Evolutionary conservation across 2,113 vertebrate species (phyloP).

Genomic region (Atrichornis clamosus): DNA sequence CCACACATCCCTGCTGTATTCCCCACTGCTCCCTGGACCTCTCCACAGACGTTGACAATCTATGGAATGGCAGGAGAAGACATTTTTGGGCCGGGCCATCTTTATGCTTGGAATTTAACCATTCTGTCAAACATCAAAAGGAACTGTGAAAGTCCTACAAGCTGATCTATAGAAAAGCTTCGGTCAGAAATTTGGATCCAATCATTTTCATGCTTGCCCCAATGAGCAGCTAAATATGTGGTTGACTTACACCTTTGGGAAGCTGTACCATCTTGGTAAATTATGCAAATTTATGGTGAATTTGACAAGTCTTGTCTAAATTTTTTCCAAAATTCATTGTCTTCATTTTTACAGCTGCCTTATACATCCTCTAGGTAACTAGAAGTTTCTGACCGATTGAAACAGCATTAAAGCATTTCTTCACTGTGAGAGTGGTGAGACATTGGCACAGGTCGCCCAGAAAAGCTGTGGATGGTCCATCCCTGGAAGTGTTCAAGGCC

Average conservation of each 20-base stretch:
- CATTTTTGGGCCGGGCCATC: rapidly evolving
- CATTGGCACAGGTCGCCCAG: too few relatives aligned
- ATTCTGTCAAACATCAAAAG: background rate
- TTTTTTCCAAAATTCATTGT: background rate
- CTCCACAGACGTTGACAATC: background rate
- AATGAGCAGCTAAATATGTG: background rate
- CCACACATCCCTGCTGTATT: background rate
- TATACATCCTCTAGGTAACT: background rate
- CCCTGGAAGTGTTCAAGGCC: background rate
- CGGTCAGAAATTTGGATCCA: background rate
- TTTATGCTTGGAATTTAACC: background rate
- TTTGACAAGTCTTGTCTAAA: background rate
- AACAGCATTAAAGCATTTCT: background rate
- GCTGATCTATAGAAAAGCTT: background rate
- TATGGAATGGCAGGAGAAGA: background rate
- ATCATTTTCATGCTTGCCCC: background rate
- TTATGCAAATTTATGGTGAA: background rate
- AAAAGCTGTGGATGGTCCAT: background rate
- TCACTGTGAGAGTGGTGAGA: background rate
- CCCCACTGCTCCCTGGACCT: background rate
- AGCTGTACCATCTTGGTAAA: background rate
- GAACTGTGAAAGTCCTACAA: background rate
- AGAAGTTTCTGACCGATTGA: background rate
- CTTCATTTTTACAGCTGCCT: background rate
- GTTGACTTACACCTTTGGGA: background rate